Evolutionary conservation across 2,113 vertebrate genomes (phyloP), one percentile per base, ranked within the genome.

Genomic region (Takifugu flavidus): DNA sequence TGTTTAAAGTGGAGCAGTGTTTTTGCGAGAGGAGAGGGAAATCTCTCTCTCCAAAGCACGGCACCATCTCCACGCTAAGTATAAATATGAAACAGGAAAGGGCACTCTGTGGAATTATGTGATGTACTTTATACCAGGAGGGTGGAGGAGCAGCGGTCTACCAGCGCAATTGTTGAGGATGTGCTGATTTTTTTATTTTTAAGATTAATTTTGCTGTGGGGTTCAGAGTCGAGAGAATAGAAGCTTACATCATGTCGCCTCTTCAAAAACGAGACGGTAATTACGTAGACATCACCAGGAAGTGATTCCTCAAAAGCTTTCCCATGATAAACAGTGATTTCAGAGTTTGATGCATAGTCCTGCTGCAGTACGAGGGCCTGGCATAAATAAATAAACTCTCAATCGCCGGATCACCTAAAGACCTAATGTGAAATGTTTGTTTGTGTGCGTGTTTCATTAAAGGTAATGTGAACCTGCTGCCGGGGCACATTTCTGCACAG

Each of bases 341-440:
- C 55, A 62, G 61, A 71, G 62, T 82, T 78, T 79, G 71, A 82
- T 83, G 61, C 63, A 72, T 59, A 53, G 51, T 76, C 74, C 65
- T 58, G 65, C 13, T 15, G 45, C 45, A 15, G 13, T 47, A 5
- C 45, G 46, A 64, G 34, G 53, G 60, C 63, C 67, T 76, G 79
- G 79, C 85, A 87, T 82, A 74, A 73, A 77, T 86, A 89, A 86
- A 83, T 88, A 88, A 85, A 74, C 77, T 75, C 85, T 87, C 78
- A 84, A 78, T 84, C 58, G 67, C 43, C 28, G 67, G 82, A 82
- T 79, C 78, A 89, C 82, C 83, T 84, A 61, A 67, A 79, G 74
- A 79, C 74, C 72, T 43, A 1, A 12, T 49, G 34, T 74, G 64
- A 80, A 74, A 70, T 72, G 66, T 78, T 65, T 70, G 61, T 75